Conservation (phyloP, 1,140 invertebrate genomes). For the Calycopis cecrops region DNA sequence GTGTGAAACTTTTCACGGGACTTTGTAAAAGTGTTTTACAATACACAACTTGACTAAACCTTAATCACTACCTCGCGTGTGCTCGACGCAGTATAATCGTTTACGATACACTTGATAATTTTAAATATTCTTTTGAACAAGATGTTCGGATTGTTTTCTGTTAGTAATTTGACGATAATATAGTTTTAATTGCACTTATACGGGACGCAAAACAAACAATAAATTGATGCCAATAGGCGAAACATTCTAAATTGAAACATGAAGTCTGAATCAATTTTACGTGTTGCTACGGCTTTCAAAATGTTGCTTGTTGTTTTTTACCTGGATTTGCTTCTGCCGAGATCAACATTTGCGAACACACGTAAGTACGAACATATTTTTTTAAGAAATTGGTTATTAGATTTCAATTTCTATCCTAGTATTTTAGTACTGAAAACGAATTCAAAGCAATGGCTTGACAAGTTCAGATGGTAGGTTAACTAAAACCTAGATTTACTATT, state of each 20-base stretch:
- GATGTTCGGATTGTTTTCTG: slow-evolving; percentile 3
- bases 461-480: too few species aligned
- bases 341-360: slow-evolving; percentile 48
- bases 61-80: slow-evolving; percentile 14
- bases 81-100: slow-evolving; percentile 9
- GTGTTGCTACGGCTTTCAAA: slow-evolving; percentile 38
- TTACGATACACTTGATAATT: slow-evolving; percentile 11
- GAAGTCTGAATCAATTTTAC: slow-evolving; percentile 26
- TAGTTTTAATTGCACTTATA: slow-evolving; percentile 1
- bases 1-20: slow-evolving; percentile 12
- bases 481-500: too few species aligned
- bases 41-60: slow-evolving; percentile 2
- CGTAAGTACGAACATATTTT: slow-evolving; percentile 43
- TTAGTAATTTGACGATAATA: slow-evolving; percentile 5
- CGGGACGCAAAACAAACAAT: too few species aligned
- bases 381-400: too few species aligned
- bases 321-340: slow-evolving; percentile 55
- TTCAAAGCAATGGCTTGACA: too few species aligned
- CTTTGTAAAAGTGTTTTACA: slow-evolving; percentile 6
- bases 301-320: slow-evolving; percentile 48
- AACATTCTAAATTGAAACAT: slow-evolving; percentile 13
- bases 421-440: too few species aligned
- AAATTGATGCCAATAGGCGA: too few species aligned
- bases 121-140: slow-evolving; percentile 9
- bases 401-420: too few species aligned